These are phyloP conservation scores for Lucinisca nassula DNA, from an alignment of 2,888 invertebrate genomes.

Conservation along the genomic window DNA sequence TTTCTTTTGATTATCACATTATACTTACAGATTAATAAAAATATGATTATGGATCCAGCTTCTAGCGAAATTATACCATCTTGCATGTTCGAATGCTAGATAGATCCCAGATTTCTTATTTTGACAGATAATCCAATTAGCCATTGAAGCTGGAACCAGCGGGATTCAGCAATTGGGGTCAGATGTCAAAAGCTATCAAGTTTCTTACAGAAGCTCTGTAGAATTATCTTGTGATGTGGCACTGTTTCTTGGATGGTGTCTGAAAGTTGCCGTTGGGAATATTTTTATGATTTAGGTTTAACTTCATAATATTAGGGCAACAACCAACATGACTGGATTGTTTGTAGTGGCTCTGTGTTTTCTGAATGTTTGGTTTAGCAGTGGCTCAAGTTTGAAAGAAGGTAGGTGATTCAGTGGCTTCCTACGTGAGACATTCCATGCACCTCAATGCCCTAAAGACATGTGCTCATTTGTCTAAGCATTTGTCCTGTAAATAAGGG, in stretches of 20 bases:
- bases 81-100: too few species aligned
- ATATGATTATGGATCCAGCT: too few species aligned
- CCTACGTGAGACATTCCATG: neutral
- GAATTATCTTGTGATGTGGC: slow-evolving; percentile 44
- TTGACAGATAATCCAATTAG: neutral
- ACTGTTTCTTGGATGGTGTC: neutral
- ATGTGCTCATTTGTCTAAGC: too few species aligned
- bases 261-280: neutral
- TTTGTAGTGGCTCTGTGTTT: neutral
- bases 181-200: slow-evolving; percentile 49
- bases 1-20: too few species aligned
- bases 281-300: too few species aligned
- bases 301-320: neutral
- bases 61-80: too few species aligned
- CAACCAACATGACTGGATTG: neutral
- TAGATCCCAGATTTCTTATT: neutral
- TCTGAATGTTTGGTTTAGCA: neutral
- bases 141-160: neutral
- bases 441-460: too few species aligned
- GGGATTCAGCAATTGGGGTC: slow-evolving; percentile 26
- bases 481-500: too few species aligned
- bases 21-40: too few species aligned
- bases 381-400: slow-evolving; percentile 4
- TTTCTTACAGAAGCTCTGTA: slow-evolving; percentile 30
- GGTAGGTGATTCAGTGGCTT: neutral